Evolutionary conservation across 2,888 invertebrate species (phyloP), one percentile per base, ranked within the genome.

Genomic region (Lasioglossum marginatum): DNA sequence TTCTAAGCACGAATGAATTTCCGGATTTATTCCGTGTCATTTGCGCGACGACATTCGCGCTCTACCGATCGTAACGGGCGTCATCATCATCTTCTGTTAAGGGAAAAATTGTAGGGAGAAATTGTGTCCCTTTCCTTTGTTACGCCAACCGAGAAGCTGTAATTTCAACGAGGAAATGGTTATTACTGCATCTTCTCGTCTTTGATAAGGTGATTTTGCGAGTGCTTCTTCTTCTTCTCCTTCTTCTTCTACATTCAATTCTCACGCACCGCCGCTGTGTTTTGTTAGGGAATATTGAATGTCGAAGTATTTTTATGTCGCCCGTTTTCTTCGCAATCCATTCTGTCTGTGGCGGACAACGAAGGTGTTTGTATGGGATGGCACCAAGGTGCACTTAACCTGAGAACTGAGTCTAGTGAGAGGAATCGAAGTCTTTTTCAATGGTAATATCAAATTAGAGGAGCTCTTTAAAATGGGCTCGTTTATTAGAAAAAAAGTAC

Each of bases 11-110:
- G 71, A 76, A 73, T 79, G 76, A 85, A 85, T 78, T 66, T 45
- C 34, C 27, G 10, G 68, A 81, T 81, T 82, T 85, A 82, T 85
- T 82, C 63, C 1, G 57, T n/a, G 34, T 37, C 73, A 72, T 85
- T 85, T 37, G 16, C 34, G 52, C 71, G 81, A 85, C 70, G 57
- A 71, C 57, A 57, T 23, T 78, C 52, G 72, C 40, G 16, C 27
- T 16, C 14, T 19, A n/a, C 23, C 48, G 70, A 34, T 48, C 16
- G 40, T 72, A 76, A 86, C 52, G 19, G 71, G 72, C 27, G 4
- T 40, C 6, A 31, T 57, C 34, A 19, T 27, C 14, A 23, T 31
- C 14, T 57, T 12, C 19, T 16, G 48, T n/a, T 12, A 31, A n/a
- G 23, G 31, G 14, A 31, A 45, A 23, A 34, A 48, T 34, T n/a